Conservation (phyloP, 1,140 invertebrate species). For the Brachionus koreanus region DNA sequence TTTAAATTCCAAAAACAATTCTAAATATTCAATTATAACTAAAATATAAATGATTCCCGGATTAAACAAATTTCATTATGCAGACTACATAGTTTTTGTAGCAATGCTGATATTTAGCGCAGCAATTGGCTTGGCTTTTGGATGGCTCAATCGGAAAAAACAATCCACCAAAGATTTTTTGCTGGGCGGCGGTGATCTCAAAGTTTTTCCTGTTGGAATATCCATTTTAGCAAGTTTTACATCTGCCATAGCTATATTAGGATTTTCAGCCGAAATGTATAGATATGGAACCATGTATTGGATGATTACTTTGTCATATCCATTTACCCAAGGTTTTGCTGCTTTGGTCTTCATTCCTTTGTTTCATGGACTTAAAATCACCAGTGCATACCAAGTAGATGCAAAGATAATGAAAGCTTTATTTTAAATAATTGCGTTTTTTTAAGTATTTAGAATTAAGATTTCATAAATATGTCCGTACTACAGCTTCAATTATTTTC, state of each 20-base stretch:
- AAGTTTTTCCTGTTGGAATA: conserved; percentile 52
- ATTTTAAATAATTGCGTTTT: not conserved
- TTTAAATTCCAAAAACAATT: not conserved
- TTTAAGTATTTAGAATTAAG: conserved; percentile 63
- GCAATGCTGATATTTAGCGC: conserved; percentile 14
- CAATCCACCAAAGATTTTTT: conserved; percentile 35
- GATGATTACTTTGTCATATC: conserved; percentile 46
- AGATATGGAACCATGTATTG: conserved; percentile 51
- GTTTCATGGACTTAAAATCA: conserved; percentile 53
- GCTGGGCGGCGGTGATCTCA: conserved; percentile 39
- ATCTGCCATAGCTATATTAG: conserved; percentile 59
- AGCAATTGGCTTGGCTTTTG: conserved; percentile 24
- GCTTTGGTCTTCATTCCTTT: conserved; percentile 53
- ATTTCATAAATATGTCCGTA: conserved; percentile 6
- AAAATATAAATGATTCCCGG: not conserved
- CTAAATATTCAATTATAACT: not conserved
- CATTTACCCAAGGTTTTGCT: conserved; percentile 45
- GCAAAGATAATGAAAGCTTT: not conserved
- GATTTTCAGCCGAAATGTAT: conserved; percentile 54
- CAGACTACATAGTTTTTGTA: conserved; percentile 42
- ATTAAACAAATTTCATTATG: conserved; percentile 3
- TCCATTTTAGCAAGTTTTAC: conserved; percentile 57
- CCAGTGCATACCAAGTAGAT: conserved; percentile 52
- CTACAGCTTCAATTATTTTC: conserved; percentile 18
- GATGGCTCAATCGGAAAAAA: conserved; percentile 26